phyloP scores from a whole-genome alignment of 1,140 invertebrate genomes.

The Drosophila oshimai region DNA sequence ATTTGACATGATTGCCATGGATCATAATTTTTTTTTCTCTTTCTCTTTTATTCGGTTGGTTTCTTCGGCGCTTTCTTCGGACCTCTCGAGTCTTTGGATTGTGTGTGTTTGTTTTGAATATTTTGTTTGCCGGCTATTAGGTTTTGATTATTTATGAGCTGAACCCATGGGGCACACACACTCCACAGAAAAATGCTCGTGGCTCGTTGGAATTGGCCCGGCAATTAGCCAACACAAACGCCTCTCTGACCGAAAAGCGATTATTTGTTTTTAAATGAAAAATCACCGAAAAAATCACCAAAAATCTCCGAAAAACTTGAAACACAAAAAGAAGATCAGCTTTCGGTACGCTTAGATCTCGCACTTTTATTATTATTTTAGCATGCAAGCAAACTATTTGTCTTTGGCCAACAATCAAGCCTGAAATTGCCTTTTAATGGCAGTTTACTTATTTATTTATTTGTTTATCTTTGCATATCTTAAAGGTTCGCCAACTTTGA shows the following conservation, averaged over 20 bases:
- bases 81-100: not conserved
- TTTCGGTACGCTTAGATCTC: slow-evolving; percentile 13
- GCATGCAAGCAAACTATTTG: slow-evolving; percentile 50
- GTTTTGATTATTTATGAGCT: slow-evolving; percentile 61
- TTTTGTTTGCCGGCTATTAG: slow-evolving; percentile 62
- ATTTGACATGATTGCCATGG: slow-evolving; percentile 75
- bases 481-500: slow-evolving; percentile 1
- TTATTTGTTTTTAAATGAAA: slow-evolving; percentile 47
- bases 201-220: slow-evolving; percentile 45
- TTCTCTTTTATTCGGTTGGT: slow-evolving; percentile 10
- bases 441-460: slow-evolving; percentile 54
- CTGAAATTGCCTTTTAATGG: slow-evolving; percentile 70
- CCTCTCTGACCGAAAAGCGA: slow-evolving; percentile 23
- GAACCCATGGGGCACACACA: slow-evolving; percentile 25
- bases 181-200: slow-evolving; percentile 1
- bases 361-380: slow-evolving; percentile 28
- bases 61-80: slow-evolving; percentile 13
- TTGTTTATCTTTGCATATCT: slow-evolving; percentile 21
- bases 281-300: slow-evolving; percentile 22
- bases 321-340: slow-evolving; percentile 10
- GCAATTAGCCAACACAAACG: slow-evolving; percentile 42
- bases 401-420: slow-evolving; percentile 58
- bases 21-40: slow-evolving; percentile 67
- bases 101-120: slow-evolving; percentile 47
- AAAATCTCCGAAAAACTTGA: not conserved